Percentiles rank a stretch among this genome's conserved stretches.
These are phyloP conservation scores for Camponotus floridanus DNA, from an alignment of 1,140 invertebrate genomes.

Conservation along the genomic window DNA sequence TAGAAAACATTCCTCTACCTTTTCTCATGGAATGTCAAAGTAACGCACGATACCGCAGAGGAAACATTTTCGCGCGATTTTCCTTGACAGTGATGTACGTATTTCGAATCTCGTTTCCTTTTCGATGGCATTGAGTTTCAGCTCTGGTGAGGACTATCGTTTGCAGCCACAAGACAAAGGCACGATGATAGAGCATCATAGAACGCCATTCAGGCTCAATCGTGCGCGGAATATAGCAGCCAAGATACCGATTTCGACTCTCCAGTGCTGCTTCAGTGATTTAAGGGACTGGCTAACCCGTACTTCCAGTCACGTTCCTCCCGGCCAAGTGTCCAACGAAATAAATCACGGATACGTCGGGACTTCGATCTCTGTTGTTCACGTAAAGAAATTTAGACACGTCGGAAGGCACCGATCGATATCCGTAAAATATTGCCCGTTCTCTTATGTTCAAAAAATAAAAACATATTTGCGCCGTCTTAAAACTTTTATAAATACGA, in stretches of 20 bases:
- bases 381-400: constrained; percentile 46
- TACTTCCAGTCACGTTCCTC: constrained; percentile 78
- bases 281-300: constrained; percentile 78
- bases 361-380: constrained; percentile 63
- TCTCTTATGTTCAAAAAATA: constrained; percentile 1
- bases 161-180: constrained; percentile 73
- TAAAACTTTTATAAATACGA: constrained; percentile 1
- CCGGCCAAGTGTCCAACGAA: constrained; percentile 66
- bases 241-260: constrained; percentile 68
- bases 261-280: constrained; percentile 76
- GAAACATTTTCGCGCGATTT: constrained; percentile 47
- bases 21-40: constrained; percentile 19
- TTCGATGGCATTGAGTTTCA: constrained; percentile 18
- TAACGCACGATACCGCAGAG: constrained; percentile 12
- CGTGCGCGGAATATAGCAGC: constrained; percentile 76
- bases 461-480: constrained; percentile 1
- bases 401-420: neutral
- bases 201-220: constrained; percentile 73
- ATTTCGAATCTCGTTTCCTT: constrained; percentile 57
- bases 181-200: constrained; percentile 77
- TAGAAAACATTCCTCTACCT: constrained; percentile 6
- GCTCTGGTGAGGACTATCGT: constrained; percentile 76
- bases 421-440: constrained; percentile 24
- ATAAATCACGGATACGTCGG: constrained; percentile 70
- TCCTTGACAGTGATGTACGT: constrained; percentile 43